A percentile compares a stretch with the other conserved stretches of the same genome.
phyloP scores from a whole-genome alignment of 1,140 invertebrate genomes.

The Papilio polyxenes region DNA sequence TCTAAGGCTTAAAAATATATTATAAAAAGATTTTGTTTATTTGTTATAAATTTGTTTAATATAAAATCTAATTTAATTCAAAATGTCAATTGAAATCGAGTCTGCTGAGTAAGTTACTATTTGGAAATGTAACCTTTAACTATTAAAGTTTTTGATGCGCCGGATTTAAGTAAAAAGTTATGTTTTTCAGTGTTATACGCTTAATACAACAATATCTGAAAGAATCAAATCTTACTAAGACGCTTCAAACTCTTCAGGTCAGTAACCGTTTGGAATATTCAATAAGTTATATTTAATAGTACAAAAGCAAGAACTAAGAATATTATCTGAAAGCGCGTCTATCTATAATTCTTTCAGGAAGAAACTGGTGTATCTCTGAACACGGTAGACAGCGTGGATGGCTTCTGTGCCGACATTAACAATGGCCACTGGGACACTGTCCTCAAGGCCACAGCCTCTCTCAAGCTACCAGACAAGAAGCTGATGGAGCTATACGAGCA shows the following conservation, averaged over 20 bases:
- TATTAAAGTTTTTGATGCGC: background rate
- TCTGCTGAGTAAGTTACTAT: conserved; percentile 91
- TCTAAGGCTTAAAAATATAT: background rate
- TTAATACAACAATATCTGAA: conserved; percentile 99
- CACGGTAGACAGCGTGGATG: conserved; percentile 99
- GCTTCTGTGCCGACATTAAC: conserved; percentile 98
- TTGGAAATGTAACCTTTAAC: conserved; percentile 5
- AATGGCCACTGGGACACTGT: conserved; percentile 99
- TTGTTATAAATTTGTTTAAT: background rate
- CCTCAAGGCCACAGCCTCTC: conserved; percentile 96
- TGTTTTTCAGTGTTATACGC: conserved; percentile 94
- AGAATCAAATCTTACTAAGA: conserved; percentile 97
- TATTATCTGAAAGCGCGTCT: background rate
- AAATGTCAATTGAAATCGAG: conserved; percentile 99
- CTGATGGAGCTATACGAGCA: conserved; percentile 99
- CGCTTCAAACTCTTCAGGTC: conserved; percentile 95
- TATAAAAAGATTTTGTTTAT: background rate
- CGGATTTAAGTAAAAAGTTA: conserved; percentile 15
- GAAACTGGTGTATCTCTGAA: conserved; percentile 99
- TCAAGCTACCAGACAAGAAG: conserved; percentile 99
- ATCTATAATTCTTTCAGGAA: conserved; percentile 84
- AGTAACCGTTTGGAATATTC: conserved; percentile 43
- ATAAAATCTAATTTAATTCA: conserved; percentile 23
- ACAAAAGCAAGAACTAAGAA: background rate
- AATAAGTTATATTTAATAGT: background rate